A percentile compares a stretch with the other conserved stretches of the same genome.
Conservation (phyloP, 2,888 invertebrate genomes). For the Synanthedon andrenaeformis region DNA sequence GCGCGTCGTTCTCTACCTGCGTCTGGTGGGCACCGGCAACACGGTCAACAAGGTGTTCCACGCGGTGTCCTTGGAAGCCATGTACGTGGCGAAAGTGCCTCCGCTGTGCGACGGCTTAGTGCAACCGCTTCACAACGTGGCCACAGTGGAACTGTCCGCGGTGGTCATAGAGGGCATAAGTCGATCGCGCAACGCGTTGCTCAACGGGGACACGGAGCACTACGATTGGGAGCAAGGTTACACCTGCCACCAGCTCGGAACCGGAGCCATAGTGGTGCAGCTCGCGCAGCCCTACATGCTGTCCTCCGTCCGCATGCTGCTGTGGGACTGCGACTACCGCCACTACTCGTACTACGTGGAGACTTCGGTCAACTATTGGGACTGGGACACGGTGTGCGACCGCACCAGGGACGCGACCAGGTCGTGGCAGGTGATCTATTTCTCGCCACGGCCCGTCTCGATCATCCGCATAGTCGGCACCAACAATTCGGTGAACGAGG, state of each 20-base stretch:
- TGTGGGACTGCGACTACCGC: constrained; percentile 98
- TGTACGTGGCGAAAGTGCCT: constrained; percentile 82
- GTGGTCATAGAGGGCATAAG: constrained; percentile 96
- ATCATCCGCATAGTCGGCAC: constrained; percentile 97
- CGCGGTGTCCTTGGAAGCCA: constrained; percentile 91
- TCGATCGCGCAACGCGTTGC: constrained; percentile 91
- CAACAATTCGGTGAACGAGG: constrained; percentile 97
- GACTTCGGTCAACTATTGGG: constrained; percentile 90
- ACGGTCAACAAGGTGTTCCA: constrained; percentile 96
- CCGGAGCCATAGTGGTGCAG: constrained; percentile 94
- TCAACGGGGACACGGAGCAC: constrained; percentile 94
- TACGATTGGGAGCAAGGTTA: constrained; percentile 99
- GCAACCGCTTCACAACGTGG: constrained; percentile 91
- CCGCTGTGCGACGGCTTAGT: constrained; percentile 80
- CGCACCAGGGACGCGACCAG: constrained; percentile 84
- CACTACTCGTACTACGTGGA: constrained; percentile 97
- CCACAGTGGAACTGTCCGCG: constrained; percentile 90
- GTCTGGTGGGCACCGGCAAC: constrained; percentile 91
- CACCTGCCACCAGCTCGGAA: constrained; percentile 96
- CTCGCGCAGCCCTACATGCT: constrained; percentile 96
- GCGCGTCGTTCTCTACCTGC: constrained; percentile 86
- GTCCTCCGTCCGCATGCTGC: constrained; percentile 87
- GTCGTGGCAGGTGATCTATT: constrained; percentile 95
- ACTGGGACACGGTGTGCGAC: constrained; percentile 93
- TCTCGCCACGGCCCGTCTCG: constrained; percentile 86